Percentiles rank a stretch among this genome's conserved stretches.
phyloP scores from a whole-genome alignment of 2,888 invertebrate species.

The Clitarchus hookeri region DNA sequence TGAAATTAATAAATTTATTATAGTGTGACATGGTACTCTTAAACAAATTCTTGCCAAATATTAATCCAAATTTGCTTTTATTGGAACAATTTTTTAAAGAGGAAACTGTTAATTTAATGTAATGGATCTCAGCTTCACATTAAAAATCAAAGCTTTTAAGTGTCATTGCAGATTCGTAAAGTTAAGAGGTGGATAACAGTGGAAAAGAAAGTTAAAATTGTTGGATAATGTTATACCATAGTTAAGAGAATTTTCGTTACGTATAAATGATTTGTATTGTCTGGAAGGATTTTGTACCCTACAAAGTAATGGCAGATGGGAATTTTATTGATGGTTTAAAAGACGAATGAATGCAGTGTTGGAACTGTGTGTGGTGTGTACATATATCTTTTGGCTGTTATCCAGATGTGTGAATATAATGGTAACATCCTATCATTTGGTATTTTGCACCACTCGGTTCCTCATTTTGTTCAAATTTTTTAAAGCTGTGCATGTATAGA shows the following conservation, averaged over 20 bases:
- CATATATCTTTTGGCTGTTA: not conserved
- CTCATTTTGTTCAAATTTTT: slow-evolving; percentile 14
- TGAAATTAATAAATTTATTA: slow-evolving; percentile 11
- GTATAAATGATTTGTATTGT: no score
- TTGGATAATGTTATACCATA: no score
- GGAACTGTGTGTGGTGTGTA: not conserved
- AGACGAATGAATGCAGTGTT: slow-evolving; percentile 5
- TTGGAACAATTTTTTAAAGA: not conserved
- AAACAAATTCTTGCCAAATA: slow-evolving; percentile 14
- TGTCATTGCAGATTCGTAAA: not conserved
- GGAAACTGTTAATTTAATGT: not conserved
- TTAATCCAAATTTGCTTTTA: slow-evolving; percentile 9
- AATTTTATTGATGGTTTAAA: not conserved
- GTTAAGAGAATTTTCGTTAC: no score
- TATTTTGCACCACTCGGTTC: not conserved
- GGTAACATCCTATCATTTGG: not conserved
- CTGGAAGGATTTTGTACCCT: not conserved
- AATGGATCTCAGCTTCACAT: not conserved
- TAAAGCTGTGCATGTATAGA: not conserved
- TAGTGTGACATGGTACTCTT: slow-evolving; percentile 6
- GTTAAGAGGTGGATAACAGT: no score
- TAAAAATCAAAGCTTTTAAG: not conserved
- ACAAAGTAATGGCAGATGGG: not conserved
- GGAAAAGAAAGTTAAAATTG: no score
- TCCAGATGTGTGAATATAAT: not conserved